A percentile compares a stretch with the other conserved stretches of the same genome.
phyloP scores from a whole-genome alignment of 2,797 vertebrate species.

The Masticophis lateralis region DNA sequence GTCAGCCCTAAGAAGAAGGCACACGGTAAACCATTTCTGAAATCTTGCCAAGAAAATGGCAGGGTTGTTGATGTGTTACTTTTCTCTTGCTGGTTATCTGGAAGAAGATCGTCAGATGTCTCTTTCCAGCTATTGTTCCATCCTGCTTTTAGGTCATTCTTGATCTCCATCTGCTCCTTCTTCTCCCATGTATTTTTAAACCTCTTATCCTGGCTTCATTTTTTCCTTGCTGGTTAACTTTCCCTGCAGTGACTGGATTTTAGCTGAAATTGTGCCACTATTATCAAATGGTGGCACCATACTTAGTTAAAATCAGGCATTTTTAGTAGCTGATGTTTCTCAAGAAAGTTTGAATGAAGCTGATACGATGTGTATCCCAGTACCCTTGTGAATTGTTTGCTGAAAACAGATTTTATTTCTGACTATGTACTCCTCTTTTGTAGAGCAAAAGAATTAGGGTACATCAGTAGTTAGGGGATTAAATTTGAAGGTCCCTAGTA shows the following conservation, averaged over 20 bases:
- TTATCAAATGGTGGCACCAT: neutral
- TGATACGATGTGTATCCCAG: neutral
- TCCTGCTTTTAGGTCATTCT: neutral
- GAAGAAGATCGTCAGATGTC: neutral
- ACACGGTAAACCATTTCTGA: neutral
- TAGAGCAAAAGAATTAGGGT: neutral
- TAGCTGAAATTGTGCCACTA: neutral
- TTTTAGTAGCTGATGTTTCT: neutral
- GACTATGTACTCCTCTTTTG: neutral
- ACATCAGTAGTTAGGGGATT: neutral
- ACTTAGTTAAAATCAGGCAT: neutral
- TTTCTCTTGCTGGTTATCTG: neutral
- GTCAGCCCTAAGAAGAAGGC: neutral
- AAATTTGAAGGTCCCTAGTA: neutral
- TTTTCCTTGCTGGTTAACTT: neutral
- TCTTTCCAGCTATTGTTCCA: neutral
- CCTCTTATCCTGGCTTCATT: neutral
- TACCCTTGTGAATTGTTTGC: neutral
- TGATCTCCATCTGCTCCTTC: neutral
- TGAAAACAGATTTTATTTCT: neutral
- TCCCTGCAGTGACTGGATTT: neutral
- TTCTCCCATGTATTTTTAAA: neutral
- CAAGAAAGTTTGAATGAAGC: neutral
- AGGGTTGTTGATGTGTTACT: neutral
- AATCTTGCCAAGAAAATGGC: neutral